Conservation (phyloP, 2,113 vertebrate genomes). For the Myrmecobius fasciatus region DNA sequence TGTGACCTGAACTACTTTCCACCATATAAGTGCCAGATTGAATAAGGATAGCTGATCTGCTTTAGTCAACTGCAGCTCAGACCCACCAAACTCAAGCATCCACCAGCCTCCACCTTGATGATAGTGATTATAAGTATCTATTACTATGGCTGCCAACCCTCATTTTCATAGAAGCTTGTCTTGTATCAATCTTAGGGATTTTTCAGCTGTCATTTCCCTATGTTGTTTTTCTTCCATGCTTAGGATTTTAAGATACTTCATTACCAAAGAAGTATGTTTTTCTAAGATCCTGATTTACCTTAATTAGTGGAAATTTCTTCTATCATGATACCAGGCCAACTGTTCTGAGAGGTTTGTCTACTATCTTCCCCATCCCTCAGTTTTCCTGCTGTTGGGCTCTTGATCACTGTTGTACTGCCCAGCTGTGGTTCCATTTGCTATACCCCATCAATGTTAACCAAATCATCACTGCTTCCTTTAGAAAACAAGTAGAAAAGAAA, state of each 20-base stretch:
- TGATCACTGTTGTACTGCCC: not conserved
- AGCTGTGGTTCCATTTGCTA: not conserved
- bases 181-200: not conserved
- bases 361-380: not conserved
- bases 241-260: not conserved
- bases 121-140: not conserved
- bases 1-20: not conserved
- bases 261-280: not conserved
- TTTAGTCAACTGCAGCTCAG: not conserved
- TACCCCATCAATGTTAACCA: not conserved
- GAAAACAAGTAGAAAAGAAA: not conserved
- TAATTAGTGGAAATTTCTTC: not conserved
- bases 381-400: not conserved
- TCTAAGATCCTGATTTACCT: not conserved
- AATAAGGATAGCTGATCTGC: not conserved
- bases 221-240: not conserved
- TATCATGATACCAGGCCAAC: not conserved
- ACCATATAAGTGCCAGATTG: not conserved
- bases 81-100: not conserved
- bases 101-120: not conserved
- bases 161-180: not conserved
- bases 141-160: not conserved
- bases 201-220: not conserved
- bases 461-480: not conserved
- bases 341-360: not conserved